phyloP scores from a whole-genome alignment of 2,113 vertebrate species.

The Tautogolabrus adspersus region DNA sequence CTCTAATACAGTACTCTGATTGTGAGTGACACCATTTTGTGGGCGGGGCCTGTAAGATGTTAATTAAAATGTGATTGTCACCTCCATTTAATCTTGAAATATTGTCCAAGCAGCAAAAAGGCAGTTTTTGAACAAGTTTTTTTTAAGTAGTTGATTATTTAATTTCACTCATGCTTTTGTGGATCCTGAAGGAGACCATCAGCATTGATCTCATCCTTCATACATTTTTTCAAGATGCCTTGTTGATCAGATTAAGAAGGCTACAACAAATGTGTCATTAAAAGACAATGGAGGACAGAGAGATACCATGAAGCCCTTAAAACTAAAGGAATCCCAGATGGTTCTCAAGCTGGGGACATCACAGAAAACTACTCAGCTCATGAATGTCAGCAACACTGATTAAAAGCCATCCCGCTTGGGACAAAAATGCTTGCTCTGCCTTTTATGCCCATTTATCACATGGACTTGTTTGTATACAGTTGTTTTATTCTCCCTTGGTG shows the following conservation, averaged over 20 bases:
- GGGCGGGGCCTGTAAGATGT: too few species aligned
- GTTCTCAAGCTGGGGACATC: conserved; percentile 56
- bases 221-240: conserved; percentile 20
- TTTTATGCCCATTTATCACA: conserved; percentile 67
- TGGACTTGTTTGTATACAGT: conserved; percentile 71
- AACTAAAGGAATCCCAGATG: conserved; percentile 67
- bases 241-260: conserved; percentile 4
- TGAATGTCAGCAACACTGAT: conserved; percentile 69
- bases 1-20: too few species aligned
- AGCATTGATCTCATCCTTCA: too few species aligned
- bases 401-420: conserved; percentile 58
- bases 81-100: too few species aligned
- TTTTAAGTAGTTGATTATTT: too few species aligned
- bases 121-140: too few species aligned
- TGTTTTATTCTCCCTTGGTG: conserved; percentile 53
- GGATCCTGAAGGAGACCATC: too few species aligned
- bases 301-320: conserved; percentile 24
- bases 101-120: too few species aligned
- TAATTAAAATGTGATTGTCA: too few species aligned
- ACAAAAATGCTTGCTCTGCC: conserved; percentile 43
- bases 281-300: conserved; percentile 22
- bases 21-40: too few species aligned
- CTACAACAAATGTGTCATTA: conserved; percentile 21
- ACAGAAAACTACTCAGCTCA: conserved; percentile 52
- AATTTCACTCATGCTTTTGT: too few species aligned